Percentiles rank a stretch among this genome's conserved stretches.
These are phyloP conservation scores for Avahi laniger DNA, from an alignment of 2,797 vertebrate species.

Conservation along the genomic window DNA sequence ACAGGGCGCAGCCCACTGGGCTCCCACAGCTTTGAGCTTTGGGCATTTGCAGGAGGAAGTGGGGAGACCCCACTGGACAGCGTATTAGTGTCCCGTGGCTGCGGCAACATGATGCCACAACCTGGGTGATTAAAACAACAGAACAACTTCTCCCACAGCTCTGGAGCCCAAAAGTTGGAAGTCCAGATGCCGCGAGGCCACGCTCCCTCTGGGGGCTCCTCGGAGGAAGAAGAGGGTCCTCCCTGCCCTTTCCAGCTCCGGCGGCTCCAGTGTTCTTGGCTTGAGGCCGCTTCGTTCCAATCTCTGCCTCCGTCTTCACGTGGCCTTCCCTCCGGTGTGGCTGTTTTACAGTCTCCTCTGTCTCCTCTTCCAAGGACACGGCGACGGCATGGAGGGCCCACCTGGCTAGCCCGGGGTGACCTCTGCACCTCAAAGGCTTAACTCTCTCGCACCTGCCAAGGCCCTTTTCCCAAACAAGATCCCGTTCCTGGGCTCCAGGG, in stretches of 20 bases:
- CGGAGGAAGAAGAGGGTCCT: not conserved
- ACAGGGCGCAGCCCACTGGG: fast-evolving
- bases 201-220: not conserved
- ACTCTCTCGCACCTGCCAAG: not conserved
- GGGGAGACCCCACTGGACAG: fast-evolving
- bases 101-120: no score
- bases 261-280: not conserved
- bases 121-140: not conserved
- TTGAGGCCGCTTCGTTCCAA: fast-evolving
- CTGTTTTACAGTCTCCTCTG: not conserved
- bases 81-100: fast-evolving
- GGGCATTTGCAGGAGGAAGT: not conserved
- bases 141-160: not conserved
- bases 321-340: not conserved
- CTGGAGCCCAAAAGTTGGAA: not conserved
- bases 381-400: not conserved
- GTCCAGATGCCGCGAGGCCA: no score
- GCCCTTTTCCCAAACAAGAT: not conserved
- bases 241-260: not conserved
- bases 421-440: not conserved
- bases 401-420: not conserved
- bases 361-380: not conserved
- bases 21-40: fast-evolving
- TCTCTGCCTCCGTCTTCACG: not conserved
- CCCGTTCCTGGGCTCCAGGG: no score